Conservation (phyloP, 2,888 invertebrate genomes). For the Agriopis marginaria region DNA sequence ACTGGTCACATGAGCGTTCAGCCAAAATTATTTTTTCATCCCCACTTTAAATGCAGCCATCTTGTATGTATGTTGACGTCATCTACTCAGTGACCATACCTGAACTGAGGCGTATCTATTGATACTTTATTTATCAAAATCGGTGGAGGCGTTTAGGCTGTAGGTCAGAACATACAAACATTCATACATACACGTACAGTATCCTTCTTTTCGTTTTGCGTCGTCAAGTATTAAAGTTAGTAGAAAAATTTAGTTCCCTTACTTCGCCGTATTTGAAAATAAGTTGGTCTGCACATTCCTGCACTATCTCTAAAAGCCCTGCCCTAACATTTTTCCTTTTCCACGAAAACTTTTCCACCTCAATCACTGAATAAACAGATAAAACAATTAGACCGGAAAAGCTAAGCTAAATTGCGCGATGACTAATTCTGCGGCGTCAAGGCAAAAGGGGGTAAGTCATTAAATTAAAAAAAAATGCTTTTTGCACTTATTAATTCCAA, state of each 20-base stretch:
- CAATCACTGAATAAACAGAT: slow-evolving; percentile 41
- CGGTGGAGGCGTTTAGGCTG: too few species aligned
- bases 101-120: too few species aligned
- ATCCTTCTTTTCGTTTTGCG: neutral
- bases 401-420: slow-evolving; percentile 28
- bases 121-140: too few species aligned
- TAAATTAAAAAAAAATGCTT: neutral
- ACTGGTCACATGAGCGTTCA: too few species aligned
- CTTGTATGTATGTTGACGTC: too few species aligned
- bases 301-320: slow-evolving; percentile 34
- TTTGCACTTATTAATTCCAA: too few species aligned
- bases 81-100: too few species aligned
- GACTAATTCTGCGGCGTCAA: slow-evolving; percentile 9
- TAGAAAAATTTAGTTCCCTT: neutral
- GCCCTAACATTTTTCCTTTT: slow-evolving; percentile 37
- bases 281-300: slow-evolving; percentile 34
- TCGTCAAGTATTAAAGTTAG: neutral
- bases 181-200: neutral
- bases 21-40: too few species aligned
- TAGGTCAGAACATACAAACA: too few species aligned
- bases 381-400: slow-evolving; percentile 41
- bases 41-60: too few species aligned
- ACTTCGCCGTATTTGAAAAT: neutral
- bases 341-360: slow-evolving; percentile 39
- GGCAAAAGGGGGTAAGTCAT: slow-evolving; percentile 3